Base-by-base conservation (phyloP, 2,888 invertebrate species). In the Aphrophora alni region DNA sequence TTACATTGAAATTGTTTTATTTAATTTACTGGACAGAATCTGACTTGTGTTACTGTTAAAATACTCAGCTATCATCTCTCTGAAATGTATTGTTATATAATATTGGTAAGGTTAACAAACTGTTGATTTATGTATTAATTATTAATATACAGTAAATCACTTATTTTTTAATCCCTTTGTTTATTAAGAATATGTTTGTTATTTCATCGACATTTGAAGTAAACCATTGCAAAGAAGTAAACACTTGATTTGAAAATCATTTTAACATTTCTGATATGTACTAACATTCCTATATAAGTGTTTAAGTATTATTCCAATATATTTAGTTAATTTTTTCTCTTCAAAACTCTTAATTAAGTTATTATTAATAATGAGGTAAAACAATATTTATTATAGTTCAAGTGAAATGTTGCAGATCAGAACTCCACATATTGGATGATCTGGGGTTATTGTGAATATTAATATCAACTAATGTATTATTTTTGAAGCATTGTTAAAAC, bases 151-250 rank as follows among this genome's bases (percentile, higher is more conserved):
- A 77, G 28, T 72, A 25, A 51, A 38, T 51, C 72, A 28, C 72
- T 78, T 78, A 78, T 77, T 77, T 77, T 77, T 77, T 77, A 77
- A 77, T 77, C 71, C 26, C 38, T 72, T 72, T 78, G 72, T 72
- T 51, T 78, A 38, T 51, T 72, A 51, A 71, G 72, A 78, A 38
- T 72, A 78, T 78, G 78, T 78, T 78, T 78, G 78, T 78, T 78
- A 78, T 78, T 38, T 71, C 26, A 51, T 78, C 78, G 21, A 78
- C 71, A 78, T 72, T 77, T 78, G 26, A 71, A 78, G 78, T 78
- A 78, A 78, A 78, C 51, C 78, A 51, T 78, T 78, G 78, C 78
- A 78, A 78, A 72, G 78, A 72, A 78, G 44, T 71, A 73, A 51
- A 72, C 72, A 17, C 12, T 28, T 51, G 59, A 28, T 27, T 77